These are phyloP conservation scores for Festucalex cinctus DNA, from an alignment of 2,113 vertebrate genomes.

Conservation along the genomic window DNA sequence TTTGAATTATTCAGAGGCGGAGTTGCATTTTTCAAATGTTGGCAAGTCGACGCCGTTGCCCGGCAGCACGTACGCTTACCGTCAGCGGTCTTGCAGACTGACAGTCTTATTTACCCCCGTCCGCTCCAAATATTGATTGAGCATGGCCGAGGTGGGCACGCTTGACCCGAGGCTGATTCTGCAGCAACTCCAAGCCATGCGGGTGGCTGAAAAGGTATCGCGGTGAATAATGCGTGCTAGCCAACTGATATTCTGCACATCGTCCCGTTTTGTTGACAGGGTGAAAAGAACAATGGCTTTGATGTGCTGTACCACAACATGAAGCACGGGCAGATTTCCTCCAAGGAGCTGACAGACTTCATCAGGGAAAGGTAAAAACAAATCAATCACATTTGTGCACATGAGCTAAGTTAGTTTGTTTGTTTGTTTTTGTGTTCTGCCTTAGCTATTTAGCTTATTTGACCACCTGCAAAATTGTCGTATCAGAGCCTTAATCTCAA, in stretches of 20 bases:
- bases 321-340: constrained; percentile 95
- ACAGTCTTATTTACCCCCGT: background rate
- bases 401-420: no score
- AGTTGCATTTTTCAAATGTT: constrained; percentile 44
- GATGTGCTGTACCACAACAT: constrained; percentile 98
- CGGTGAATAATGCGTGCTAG: constrained; percentile 30
- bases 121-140: background rate
- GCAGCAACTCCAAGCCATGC: constrained; percentile 53
- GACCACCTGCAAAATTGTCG: no score
- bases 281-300: constrained; percentile 96
- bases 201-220: constrained; percentile 37
- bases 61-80: constrained; percentile 14
- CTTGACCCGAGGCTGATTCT: constrained; percentile 59
- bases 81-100: background rate
- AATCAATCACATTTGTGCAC: background rate
- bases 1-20: constrained; percentile 45
- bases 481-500: no score
- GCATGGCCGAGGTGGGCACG: constrained; percentile 60
- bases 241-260: background rate
- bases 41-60: constrained; percentile 36
- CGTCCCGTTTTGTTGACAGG: constrained; percentile 66
- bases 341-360: constrained; percentile 95
- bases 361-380: constrained; percentile 89
- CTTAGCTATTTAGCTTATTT: background rate
- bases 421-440: no score